Conservation (phyloP, 1,140 invertebrate species). For the Tetraneura akinire region DNA sequence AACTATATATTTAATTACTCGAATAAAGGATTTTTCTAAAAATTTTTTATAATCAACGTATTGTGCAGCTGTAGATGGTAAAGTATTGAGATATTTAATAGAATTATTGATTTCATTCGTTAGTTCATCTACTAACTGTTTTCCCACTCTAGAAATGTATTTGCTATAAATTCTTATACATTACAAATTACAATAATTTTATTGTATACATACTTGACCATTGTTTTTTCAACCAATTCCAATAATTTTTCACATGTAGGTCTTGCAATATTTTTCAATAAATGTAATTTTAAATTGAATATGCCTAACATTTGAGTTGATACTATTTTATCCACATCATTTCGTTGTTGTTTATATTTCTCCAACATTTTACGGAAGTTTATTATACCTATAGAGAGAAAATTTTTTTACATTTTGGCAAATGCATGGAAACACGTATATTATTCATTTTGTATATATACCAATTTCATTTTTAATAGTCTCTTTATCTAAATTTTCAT, state of each 20-base stretch:
- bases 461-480: slow-evolving; percentile 11
- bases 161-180: not conserved
- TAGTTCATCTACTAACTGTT: slow-evolving; percentile 10
- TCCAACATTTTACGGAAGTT: slow-evolving; percentile 30
- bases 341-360: slow-evolving; percentile 24
- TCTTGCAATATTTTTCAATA: slow-evolving; percentile 16
- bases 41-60: slow-evolving; percentile 32
- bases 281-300: slow-evolving; percentile 19
- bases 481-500: not conserved
- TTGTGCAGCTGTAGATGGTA: slow-evolving; percentile 1
- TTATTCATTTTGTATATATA: not conserved
- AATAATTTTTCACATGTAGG: not conserved
- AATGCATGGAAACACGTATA: not conserved
- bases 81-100: not conserved
- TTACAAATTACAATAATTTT: not conserved
- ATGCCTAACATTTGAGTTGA: slow-evolving; percentile 19
- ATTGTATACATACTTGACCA: not conserved
- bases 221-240: slow-evolving; percentile 15
- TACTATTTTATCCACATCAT: slow-evolving; percentile 7
- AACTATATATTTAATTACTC: not conserved
- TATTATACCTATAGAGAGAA: not conserved
- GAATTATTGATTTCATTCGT: slow-evolving; percentile 33
- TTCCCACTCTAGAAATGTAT: not conserved
- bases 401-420: not conserved
- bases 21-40: slow-evolving; percentile 9